Conservation (phyloP, 2,797 vertebrate species). For the Rousettus madagascariensis region DNA sequence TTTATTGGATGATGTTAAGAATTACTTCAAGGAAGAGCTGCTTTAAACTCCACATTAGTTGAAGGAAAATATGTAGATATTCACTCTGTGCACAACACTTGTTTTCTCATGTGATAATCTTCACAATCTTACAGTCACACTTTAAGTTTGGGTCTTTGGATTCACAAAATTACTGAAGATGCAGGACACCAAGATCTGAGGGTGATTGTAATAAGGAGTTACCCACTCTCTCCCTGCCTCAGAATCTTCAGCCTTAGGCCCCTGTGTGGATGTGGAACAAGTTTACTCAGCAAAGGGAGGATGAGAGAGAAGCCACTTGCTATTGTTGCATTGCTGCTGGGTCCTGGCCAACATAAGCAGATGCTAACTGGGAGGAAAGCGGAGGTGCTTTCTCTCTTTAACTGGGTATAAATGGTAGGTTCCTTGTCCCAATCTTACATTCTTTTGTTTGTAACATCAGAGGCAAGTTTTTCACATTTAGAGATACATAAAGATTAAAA, state of each 20-base stretch:
- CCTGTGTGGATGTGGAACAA: background rate
- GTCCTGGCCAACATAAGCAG: too few species aligned
- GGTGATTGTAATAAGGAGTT: accelerated
- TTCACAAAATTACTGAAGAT: background rate
- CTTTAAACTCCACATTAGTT: background rate
- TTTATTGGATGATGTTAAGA: background rate
- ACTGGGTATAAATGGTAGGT: background rate
- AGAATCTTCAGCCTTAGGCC: background rate
- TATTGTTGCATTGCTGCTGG: accelerated
- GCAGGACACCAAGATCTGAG: background rate
- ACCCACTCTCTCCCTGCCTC: background rate
- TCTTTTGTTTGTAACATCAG: background rate
- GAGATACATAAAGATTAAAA: background rate
- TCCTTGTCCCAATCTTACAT: background rate
- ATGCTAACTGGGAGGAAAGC: background rate
- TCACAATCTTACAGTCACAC: background rate
- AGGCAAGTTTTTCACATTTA: background rate
- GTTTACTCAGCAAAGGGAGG: background rate
- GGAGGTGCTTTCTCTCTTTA: background rate
- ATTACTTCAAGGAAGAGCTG: background rate
- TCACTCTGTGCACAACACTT: background rate
- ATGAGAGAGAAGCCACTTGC: background rate
- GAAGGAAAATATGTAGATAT: background rate
- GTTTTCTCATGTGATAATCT: background rate
- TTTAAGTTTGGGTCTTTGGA: background rate